Base-by-base conservation (phyloP, 1,140 invertebrate genomes). In the Battus philenor region DNA sequence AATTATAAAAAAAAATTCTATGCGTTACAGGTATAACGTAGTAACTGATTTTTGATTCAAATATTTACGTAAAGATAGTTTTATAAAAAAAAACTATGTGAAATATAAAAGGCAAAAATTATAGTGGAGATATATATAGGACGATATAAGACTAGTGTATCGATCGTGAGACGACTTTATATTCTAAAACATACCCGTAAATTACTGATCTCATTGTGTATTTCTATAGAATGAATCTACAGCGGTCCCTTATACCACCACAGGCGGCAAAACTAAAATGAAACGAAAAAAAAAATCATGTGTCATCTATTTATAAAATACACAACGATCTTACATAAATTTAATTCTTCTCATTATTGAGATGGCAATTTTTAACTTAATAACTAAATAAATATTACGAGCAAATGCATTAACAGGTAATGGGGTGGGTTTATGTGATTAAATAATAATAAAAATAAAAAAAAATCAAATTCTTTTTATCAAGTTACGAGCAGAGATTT, bases 221-320 rank as follows among this genome's bases (percentile, higher is more conserved):
- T 50, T 63, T 60, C 47, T 58, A 36, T 46, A 45, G 26, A 36
- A 44, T 46, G 22, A 56, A 59, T 46, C 47, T 59, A 68, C 49
- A 60, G 59, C 49, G 50, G 59, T 69, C 51, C 72, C 57, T 77
- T 71, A 80, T 45, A 77, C 64, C 59, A 75, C 71, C 59, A 77
- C 60, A 31, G 76, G 76, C 65, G 73, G 73, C 71, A 77, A 69
- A 56, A 80, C 76, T 77, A 80, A 77, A 77, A 70, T 66, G 68
- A 67, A 69, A 67, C 34, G 16, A 56, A 39, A 55, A 55, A 13
- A 49, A 27, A 30, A 24, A 9, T 33, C 30, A n/a, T 29, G 43
- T 33, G 8, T 27, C n/a, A 27, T 16, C 12, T 43, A 50, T 53
- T 49, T 63, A 60, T 59, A 59, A 58, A 56, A 59, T 59, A 60